Base-by-base conservation (phyloP, 2,113 vertebrate genomes). In the Gobiocypris rarus region DNA sequence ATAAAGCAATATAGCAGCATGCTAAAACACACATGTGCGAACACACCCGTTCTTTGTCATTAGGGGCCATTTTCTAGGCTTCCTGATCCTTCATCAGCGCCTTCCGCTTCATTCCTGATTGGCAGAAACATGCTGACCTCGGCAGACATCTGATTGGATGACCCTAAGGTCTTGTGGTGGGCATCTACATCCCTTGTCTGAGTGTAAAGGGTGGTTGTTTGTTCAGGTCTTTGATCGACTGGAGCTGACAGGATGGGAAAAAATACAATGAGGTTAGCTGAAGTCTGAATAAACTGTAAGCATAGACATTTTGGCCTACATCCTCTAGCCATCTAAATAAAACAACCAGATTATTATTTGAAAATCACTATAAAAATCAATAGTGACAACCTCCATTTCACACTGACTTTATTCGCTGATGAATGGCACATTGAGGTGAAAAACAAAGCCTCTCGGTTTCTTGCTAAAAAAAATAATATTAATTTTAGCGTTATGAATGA, bases 1-100 rank as follows among this genome's bases (percentile, higher is more conserved):
- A 76, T 82, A 82, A 84, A 67, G 41, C 41, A 81, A 87, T 59
- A 81, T 52, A 75, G 50, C 38, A 54, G 63, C 56, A 85, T 10
- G 56, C 82, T 80, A 81, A 85, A 88, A 86, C 78, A 87, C 63
- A 84, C 4, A 63, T 24, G 7, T 79, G 26, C 19, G 8, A 24
- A 65, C 86, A 81, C 59, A 87, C 71, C 81, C 86, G 67, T 87
- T 26, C 26, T 81, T 86, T 84, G 88, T 93, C 89, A 92, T 93
- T 90, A 91, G 86, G 89, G 90, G 84, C 90, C 87, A 91, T 93
- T 93, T 93, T 88, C 91, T 91, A 82, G 79, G 86, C 84, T 92
- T 94, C 91, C 92, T 91, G 89, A 84, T 88, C 86, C 87, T 89
- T 90, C 85, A 87, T 83, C 87, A 26, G 74, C 1, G 52, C 78